phyloP scores from a whole-genome alignment of 2,113 vertebrate genomes.

The Carassius carassius region DNA sequence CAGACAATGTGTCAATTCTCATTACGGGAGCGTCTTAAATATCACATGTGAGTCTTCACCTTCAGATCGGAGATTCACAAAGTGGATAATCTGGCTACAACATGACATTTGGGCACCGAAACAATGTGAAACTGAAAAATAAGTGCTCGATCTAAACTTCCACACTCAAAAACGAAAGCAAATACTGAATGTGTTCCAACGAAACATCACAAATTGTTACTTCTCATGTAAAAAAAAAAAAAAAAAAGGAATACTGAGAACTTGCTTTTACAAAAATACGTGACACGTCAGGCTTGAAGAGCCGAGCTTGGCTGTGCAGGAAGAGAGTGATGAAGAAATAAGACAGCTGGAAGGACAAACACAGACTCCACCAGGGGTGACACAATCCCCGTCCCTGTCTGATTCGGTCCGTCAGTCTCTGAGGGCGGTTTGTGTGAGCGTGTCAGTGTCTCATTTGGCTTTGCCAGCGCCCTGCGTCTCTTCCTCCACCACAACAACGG shows the following conservation, averaged over 20 bases:
- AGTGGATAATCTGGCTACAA: background rate
- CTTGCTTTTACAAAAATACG: constrained; percentile 45
- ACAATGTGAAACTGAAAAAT: constrained; percentile 11
- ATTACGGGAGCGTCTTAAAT: background rate
- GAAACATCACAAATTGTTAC: constrained; percentile 38
- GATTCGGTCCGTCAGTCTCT: constrained; percentile 24
- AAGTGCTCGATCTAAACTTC: constrained; percentile 23
- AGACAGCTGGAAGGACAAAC: constrained; percentile 34
- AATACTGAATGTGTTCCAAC: constrained; percentile 47
- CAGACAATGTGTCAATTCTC: background rate
- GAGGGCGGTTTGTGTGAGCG: background rate
- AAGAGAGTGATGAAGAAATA: constrained; percentile 36
- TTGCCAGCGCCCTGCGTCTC: constrained; percentile 73
- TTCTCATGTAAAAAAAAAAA: constrained; percentile 25
- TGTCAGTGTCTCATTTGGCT: constrained; percentile 61
- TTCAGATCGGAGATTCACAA: background rate
- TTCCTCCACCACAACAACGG: constrained; percentile 78
- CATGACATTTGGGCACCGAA: constrained; percentile 40
- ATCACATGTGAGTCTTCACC: background rate
- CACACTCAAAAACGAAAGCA: constrained; percentile 26
- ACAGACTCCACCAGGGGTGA: constrained; percentile 7
- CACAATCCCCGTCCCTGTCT: constrained; percentile 52
- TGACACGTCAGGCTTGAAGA: constrained; percentile 16
- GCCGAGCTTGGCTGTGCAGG: constrained; percentile 17
- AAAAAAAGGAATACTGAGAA: constrained; percentile 42